Evolutionary conservation across 1,140 invertebrate genomes (phyloP).

Genomic region (Procambarus virginalis): DNA sequence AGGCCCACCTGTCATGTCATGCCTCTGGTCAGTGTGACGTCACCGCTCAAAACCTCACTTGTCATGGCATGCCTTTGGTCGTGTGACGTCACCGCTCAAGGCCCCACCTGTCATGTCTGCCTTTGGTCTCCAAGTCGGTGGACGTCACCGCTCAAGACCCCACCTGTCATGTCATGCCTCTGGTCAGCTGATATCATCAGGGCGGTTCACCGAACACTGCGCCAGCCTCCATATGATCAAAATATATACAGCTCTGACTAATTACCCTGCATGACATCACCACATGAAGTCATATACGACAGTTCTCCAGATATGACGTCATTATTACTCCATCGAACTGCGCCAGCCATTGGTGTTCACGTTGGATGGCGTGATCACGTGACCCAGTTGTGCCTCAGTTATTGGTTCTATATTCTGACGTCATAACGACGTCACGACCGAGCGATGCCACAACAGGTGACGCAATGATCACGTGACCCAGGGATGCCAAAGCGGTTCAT

Average conservation of each 20-base stretch:
- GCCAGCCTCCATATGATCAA: neutral
- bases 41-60: no score
- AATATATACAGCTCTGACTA: no score
- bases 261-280: no score
- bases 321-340: neutral
- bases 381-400: neutral
- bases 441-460: neutral
- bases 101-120: no score
- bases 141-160: no score
- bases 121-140: no score
- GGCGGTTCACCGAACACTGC: neutral
- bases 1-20: no score
- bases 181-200: neutral
- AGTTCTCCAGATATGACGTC: neutral
- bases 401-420: neutral
- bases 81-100: no score
- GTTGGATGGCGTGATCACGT: constrained; percentile 8
- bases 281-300: neutral
- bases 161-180: neutral
- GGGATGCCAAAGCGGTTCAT: constrained; percentile 47
- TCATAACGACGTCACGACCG: neutral
- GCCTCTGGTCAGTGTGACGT: no score
- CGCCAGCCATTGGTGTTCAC: no score
- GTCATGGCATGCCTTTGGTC: no score
- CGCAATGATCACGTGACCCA: constrained; percentile 10